Conservation (phyloP, 1,140 invertebrate genomes). For the Habropoda laboriosa region DNA sequence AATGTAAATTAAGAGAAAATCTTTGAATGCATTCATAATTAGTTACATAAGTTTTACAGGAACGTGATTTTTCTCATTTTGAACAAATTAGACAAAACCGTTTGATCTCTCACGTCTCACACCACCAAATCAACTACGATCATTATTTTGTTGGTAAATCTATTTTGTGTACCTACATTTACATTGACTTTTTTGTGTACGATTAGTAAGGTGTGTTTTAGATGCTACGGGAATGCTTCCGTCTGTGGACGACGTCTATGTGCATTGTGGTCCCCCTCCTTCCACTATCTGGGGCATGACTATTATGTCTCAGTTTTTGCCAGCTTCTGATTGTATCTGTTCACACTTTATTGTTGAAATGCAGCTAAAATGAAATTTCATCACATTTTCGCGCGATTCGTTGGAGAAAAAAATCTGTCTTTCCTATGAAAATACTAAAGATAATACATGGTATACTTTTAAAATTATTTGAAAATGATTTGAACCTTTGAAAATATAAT, state of each 20-base stretch:
- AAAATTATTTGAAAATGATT: no score
- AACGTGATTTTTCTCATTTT: constrained; percentile 11
- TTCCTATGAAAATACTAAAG: no score
- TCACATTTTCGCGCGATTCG: not conserved
- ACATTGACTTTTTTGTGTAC: constrained; percentile 73
- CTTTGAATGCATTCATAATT: not conserved
- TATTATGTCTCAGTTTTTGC: constrained; percentile 75
- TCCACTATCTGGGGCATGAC: constrained; percentile 74
- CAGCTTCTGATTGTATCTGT: constrained; percentile 56
- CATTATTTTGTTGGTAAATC: constrained; percentile 64
- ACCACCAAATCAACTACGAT: constrained; percentile 46
- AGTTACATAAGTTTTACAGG: not conserved
- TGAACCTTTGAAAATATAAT: no score
- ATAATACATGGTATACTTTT: no score
- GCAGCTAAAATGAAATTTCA: constrained; percentile 19
- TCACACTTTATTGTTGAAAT: not conserved
- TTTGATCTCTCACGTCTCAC: constrained; percentile 9
- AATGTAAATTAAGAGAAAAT: not conserved
- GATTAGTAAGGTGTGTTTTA: constrained; percentile 78
- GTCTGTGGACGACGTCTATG: constrained; percentile 78
- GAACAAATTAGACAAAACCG: not conserved
- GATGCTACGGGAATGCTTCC: constrained; percentile 78
- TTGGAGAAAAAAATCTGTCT: no score
- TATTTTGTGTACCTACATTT: constrained; percentile 69
- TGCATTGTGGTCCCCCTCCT: constrained; percentile 76